Base-by-base conservation (phyloP, 2,888 invertebrate species). In the Pyrrhia umbra region DNA sequence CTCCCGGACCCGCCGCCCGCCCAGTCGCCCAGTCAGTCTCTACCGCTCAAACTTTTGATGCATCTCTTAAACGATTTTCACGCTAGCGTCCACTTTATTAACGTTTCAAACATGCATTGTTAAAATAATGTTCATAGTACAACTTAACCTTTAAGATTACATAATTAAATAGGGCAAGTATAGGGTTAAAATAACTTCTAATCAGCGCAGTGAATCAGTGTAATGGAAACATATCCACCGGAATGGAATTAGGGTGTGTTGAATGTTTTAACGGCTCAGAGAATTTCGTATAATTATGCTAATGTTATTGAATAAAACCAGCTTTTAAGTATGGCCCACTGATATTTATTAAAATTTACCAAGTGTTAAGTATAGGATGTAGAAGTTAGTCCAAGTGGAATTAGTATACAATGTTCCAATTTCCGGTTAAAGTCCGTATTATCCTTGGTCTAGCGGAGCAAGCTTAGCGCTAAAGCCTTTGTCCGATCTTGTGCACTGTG, bases 1-100 rank as follows among this genome's bases (percentile, higher is more conserved):
- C 90, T 80, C 90, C 89, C 88, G 86, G 87, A 84, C 84, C 85
- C 72, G 83, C 81, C 90, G 85, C 86, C 88, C 90, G 87, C 88
- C 89, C 88, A 86, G 79, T 74, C 89, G 86, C 88, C 88, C 88
- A 70, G 80, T 82, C 77, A 79, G 80, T 85, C 84, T 80, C 77
- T 75, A 67, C 75, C 55, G 75, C 62, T 76, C 77, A 80, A 88
- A 86, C 86, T 89, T 87, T 80, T 63, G 84, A 85, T 89, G 90
- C 90, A 89, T 81, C 80, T 82, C 73, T 56, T 67, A 68, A 70
- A 56, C 65, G 66, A 65, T 73, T 68, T 61, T 67, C 47, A 58
- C 42, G 50, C 39, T 52, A 37, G 42, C 57, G 30, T 49, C 39
- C 21, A 54, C 50, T 63, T 60, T 54, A 47, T 39, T 45, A 43